These are phyloP conservation scores for Periophthalmus modestus DNA, from an alignment of 2,113 vertebrate species.

Conservation along the genomic window DNA sequence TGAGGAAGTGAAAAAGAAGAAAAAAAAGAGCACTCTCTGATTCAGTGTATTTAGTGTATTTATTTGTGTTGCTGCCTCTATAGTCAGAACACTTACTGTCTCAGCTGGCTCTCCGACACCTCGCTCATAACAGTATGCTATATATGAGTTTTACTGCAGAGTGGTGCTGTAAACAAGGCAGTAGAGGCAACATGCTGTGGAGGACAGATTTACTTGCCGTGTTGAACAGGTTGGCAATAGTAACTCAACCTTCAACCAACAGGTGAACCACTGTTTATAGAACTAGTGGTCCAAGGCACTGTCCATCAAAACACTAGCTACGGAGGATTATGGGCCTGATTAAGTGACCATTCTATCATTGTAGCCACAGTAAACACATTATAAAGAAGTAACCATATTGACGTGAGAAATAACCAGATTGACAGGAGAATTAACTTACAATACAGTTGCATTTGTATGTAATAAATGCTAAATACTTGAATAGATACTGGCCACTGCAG, in stretches of 20 bases:
- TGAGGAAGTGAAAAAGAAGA: neutral
- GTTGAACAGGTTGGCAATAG: constrained; percentile 4
- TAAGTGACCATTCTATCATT: neutral
- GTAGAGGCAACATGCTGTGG: neutral
- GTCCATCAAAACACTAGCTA: neutral
- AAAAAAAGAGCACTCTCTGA: neutral
- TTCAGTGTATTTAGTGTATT: constrained; percentile 16
- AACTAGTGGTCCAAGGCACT: neutral
- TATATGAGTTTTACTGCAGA: neutral
- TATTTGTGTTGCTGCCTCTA: neutral
- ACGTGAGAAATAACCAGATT: too few species aligned
- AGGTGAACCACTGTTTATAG: neutral
- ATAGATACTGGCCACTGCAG: neutral
- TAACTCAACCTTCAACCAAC: neutral
- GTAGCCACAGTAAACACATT: neutral
- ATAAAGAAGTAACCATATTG: neutral
- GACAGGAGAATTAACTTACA: neutral
- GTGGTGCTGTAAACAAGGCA: neutral
- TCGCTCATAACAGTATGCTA: constrained; percentile 17
- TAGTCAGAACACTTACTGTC: constrained; percentile 1
- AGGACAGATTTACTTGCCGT: neutral
- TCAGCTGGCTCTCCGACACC: constrained; percentile 12
- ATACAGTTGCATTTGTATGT: neutral
- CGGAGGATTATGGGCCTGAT: neutral
- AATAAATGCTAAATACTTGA: too few species aligned